These are phyloP conservation scores for Carcharodon carcharias DNA, from an alignment of 2,797 vertebrate species.

Conservation along the genomic window DNA sequence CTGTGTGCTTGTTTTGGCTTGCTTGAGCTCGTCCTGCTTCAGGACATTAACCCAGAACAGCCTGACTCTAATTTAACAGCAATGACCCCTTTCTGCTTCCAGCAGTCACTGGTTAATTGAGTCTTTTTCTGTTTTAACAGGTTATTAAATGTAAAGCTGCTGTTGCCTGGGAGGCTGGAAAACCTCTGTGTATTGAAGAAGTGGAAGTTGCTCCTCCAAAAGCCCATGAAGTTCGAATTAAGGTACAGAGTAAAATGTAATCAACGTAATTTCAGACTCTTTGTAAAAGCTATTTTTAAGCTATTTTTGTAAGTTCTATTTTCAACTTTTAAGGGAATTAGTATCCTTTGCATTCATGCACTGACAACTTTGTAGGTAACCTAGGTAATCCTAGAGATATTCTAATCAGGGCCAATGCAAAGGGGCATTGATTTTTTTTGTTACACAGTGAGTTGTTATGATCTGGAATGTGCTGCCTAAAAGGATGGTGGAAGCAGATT, in stretches of 20 bases:
- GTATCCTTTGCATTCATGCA: not conserved
- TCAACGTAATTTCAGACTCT: not conserved
- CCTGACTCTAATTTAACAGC: not conserved
- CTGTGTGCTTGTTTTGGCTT: not conserved
- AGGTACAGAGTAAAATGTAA: slow-evolving; percentile 60
- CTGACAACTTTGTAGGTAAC: not conserved
- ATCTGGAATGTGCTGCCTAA: not conserved
- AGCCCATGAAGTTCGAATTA: slow-evolving; percentile 88
- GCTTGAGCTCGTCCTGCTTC: not conserved
- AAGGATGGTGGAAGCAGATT: too few species aligned
- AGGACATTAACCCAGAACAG: not conserved
- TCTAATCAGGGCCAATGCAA: not conserved
- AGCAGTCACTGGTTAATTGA: not conserved
- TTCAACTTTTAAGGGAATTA: not conserved
- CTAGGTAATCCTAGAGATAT: not conserved
- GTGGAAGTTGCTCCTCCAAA: slow-evolving; percentile 87
- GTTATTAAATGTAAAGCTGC: slow-evolving; percentile 93
- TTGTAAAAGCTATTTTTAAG: not conserved
- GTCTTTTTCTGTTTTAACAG: slow-evolving; percentile 51
- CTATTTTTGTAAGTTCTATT: not conserved
- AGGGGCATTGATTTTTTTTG: too few species aligned
- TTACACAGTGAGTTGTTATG: not conserved
- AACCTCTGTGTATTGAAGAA: slow-evolving; percentile 83
- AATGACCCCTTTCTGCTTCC: not conserved
- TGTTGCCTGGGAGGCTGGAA: slow-evolving; percentile 85